Evolutionary conservation across 2,888 invertebrate species (phyloP), one percentile per base, ranked within the genome.

Genomic region (Drosophila emarginata): DNA sequence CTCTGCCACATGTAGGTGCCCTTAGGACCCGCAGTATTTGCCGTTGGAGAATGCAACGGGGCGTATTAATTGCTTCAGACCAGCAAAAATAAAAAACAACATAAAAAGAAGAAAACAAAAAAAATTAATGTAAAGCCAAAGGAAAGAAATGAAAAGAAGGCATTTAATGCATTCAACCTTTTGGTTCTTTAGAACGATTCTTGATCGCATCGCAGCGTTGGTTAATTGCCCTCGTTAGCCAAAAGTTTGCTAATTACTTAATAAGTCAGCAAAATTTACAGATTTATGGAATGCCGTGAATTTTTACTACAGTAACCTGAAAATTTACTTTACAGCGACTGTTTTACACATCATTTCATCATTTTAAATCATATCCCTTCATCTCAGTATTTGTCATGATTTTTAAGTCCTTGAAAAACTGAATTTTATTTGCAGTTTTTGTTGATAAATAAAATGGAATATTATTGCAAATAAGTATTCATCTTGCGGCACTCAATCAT

Each of bases 51-150:
- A 69, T 71, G 87, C 84, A 69, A 37, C 21, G 66, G 28, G 60
- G 79, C 84, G 73, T 71, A 70, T 75, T 80, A 83, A 83, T 88
- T 88, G 77, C 87, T 81, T 64, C 60, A 61, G 58, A 66, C 67
- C 52, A 14, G 14, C 6, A 11, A 23, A 54, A 53, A 15, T 11
- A 69, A 72, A 64, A 50, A 62, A 52, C 0, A 1, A 32, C 62
- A 63, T 70, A 70, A 68, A 32, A 32, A 9, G 32, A 7, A 9
- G 9, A 32, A 9, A 28, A 67, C 57, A 58, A 53, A 23, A 72
- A 67, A 62, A 59, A 54, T 36, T 32, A 57, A 52, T 26, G 52
- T 14, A 52, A 45, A 36, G 65, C 72, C 11, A 32, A 32, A 23
- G 4, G 23, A 23, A 23, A 32, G 32, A 53, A 74, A 69, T 63